Conservation (phyloP, 2,888 invertebrate species). For the Campoletis raptor region DNA sequence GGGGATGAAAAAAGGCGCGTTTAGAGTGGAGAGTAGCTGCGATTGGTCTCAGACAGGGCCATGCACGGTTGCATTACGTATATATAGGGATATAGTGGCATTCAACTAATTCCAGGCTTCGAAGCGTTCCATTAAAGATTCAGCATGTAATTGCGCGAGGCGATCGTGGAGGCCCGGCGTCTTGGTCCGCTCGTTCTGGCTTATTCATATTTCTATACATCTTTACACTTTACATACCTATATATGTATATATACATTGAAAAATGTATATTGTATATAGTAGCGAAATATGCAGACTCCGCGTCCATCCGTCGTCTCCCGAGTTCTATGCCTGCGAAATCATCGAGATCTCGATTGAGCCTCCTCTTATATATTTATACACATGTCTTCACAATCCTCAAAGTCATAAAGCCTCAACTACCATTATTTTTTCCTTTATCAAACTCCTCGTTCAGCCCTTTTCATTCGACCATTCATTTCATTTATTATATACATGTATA, state of each 20-base stretch:
- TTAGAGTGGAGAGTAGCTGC: slow-evolving; percentile 29
- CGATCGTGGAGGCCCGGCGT: slow-evolving; percentile 76
- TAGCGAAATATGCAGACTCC: slow-evolving; percentile 43
- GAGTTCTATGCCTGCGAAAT: slow-evolving; percentile 62
- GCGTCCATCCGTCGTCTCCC: slow-evolving; percentile 55
- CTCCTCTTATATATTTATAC: not conserved
- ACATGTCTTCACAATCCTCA: not conserved
- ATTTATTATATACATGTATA: not conserved
- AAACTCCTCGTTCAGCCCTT: not conserved
- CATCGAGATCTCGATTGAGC: slow-evolving; percentile 70
- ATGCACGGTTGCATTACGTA: slow-evolving; percentile 79
- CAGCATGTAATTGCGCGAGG: slow-evolving; percentile 84
- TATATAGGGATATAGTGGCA: slow-evolving; percentile 80
- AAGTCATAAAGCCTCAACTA: not conserved
- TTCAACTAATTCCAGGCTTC: slow-evolving; percentile 84
- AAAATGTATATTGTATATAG: slow-evolving; percentile 29
- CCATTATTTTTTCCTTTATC: not conserved
- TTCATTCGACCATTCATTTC: not conserved
- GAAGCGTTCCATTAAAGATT: slow-evolving; percentile 85
- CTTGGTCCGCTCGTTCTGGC: slow-evolving; percentile 57
- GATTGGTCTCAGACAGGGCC: slow-evolving; percentile 63
- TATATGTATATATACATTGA: not conserved
- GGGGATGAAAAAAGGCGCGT: slow-evolving; percentile 29
- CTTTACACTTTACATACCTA: slow-evolving; percentile 3
- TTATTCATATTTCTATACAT: slow-evolving; percentile 41